These are phyloP conservation scores for Anneissia japonica DNA, from an alignment of 35 echinoderm and acorn worm species.

Conservation along the genomic window DNA sequence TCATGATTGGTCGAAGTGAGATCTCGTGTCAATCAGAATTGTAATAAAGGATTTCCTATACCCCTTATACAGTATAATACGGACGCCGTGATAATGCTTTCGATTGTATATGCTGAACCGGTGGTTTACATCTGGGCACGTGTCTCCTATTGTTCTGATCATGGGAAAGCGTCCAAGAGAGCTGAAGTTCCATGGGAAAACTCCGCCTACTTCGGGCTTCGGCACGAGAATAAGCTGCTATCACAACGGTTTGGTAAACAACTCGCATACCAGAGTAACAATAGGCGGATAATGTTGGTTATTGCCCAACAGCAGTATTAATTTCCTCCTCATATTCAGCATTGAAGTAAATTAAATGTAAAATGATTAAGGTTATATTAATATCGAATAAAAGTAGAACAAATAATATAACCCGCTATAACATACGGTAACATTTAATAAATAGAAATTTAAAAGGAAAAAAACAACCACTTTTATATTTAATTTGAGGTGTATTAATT, in stretches of 20 bases:
- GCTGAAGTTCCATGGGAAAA: neutral
- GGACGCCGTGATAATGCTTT: neutral
- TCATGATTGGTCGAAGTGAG: neutral
- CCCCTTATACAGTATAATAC: neutral
- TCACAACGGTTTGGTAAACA: neutral
- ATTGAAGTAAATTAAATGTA: neutral
- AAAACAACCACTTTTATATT: no score
- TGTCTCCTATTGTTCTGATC: neutral
- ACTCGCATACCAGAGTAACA: neutral
- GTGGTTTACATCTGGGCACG: neutral
- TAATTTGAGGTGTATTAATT: no score
- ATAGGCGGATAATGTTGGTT: neutral
- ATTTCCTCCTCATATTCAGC: no score
- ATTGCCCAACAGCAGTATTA: neutral
- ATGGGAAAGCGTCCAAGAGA: neutral
- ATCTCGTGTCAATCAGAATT: neutral
- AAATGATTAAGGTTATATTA: neutral
- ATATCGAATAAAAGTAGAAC: no score
- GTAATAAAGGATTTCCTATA: slow-evolving; percentile 2
- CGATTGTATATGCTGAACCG: neutral
- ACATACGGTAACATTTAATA: no score
- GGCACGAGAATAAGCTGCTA: neutral
- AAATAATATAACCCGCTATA: no score
- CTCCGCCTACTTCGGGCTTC: neutral
- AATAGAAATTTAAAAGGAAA: no score